Percentiles rank a stretch among this genome's conserved stretches.
These are phyloP conservation scores for Pentamera pediparva DNA, from an alignment of 53 echinoderm and acorn worm species.

Conservation along the genomic window DNA sequence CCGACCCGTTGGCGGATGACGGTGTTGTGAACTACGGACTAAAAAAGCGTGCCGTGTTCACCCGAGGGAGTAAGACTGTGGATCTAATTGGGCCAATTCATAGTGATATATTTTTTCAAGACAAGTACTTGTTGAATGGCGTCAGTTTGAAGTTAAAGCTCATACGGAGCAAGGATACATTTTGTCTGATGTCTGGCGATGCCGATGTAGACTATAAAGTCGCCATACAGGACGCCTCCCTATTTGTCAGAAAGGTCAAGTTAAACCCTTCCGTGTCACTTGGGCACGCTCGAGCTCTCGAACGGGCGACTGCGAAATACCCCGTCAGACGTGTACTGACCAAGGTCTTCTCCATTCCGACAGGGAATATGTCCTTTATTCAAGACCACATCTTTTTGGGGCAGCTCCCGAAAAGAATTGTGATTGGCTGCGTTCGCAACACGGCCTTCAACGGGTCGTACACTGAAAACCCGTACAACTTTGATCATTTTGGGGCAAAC, in stretches of 20 bases:
- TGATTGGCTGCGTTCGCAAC: slow-evolving; percentile 45
- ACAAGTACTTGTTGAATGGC: slow-evolving; percentile 51
- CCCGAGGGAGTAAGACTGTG: slow-evolving; percentile 7
- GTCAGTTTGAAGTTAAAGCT: slow-evolving; percentile 64
- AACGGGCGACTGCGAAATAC: slow-evolving; percentile 65
- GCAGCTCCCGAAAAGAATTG: slow-evolving; percentile 53
- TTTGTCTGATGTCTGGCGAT: slow-evolving; percentile 61
- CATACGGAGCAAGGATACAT: slow-evolving; percentile 47
- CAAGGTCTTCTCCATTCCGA: slow-evolving; percentile 46
- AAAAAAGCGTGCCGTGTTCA: slow-evolving; percentile 3
- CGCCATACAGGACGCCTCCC: slow-evolving; percentile 49
- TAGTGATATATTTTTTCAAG: slow-evolving; percentile 57
- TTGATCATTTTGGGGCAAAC: slow-evolving; percentile 49
- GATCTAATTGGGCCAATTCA: slow-evolving; percentile 43
- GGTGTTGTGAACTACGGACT: neutral
- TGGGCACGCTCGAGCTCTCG: slow-evolving; percentile 54
- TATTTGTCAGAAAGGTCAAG: slow-evolving; percentile 66
- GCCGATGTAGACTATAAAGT: slow-evolving; percentile 48
- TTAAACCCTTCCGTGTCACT: slow-evolving; percentile 52
- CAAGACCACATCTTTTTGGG: slow-evolving; percentile 51
- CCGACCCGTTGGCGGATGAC: slow-evolving; percentile 12
- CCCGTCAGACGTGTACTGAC: slow-evolving; percentile 42
- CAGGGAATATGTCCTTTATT: slow-evolving; percentile 44
- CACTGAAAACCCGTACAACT: slow-evolving; percentile 56
- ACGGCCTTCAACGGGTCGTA: slow-evolving; percentile 54